A percentile compares a stretch with the other conserved stretches of the same genome.
These are phyloP conservation scores for Phocides pigmalion DNA, from an alignment of 1,140 invertebrate genomes.

Conservation along the genomic window DNA sequence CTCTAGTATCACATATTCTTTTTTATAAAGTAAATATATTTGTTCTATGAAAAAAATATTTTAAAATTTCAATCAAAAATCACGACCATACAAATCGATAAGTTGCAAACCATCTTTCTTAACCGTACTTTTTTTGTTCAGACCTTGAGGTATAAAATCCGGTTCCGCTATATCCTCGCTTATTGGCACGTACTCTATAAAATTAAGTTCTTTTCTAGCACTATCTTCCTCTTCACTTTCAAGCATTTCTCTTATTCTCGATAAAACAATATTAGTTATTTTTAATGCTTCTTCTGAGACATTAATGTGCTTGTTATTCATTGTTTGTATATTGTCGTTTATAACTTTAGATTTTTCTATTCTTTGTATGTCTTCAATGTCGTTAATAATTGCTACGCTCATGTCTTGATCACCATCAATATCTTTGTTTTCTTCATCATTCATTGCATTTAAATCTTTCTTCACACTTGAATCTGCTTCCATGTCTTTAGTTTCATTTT, in stretches of 20 bases:
- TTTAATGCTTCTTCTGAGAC: constrained; percentile 28
- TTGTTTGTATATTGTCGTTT: not conserved
- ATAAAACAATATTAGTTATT: constrained; percentile 26
- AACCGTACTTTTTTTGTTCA: constrained; percentile 9
- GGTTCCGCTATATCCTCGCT: constrained; percentile 41
- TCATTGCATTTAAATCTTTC: constrained; percentile 8
- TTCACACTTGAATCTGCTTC: constrained; percentile 24
- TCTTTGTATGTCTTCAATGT: not conserved
- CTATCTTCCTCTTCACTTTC: constrained; percentile 15
- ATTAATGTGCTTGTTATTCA: constrained; percentile 22
- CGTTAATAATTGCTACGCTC: not conserved
- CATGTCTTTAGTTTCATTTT: not conserved
- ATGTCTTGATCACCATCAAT: constrained; percentile 1
- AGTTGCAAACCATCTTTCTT: constrained; percentile 39
- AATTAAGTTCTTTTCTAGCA: constrained; percentile 1
- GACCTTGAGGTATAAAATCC: constrained; percentile 24
- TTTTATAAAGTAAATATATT: too few species aligned
- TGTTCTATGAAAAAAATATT: constrained; percentile 4
- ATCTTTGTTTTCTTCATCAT: not conserved
- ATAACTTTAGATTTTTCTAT: constrained; percentile 4
- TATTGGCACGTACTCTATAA: constrained; percentile 41
- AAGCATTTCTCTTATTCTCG: constrained; percentile 36
- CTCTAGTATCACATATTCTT: too few species aligned
- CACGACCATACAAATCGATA: constrained; percentile 25
- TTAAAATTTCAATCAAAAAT: not conserved